Evolutionary conservation across 2,888 invertebrate genomes (phyloP).

Genomic region (Ecdyonurus torrentis): DNA sequence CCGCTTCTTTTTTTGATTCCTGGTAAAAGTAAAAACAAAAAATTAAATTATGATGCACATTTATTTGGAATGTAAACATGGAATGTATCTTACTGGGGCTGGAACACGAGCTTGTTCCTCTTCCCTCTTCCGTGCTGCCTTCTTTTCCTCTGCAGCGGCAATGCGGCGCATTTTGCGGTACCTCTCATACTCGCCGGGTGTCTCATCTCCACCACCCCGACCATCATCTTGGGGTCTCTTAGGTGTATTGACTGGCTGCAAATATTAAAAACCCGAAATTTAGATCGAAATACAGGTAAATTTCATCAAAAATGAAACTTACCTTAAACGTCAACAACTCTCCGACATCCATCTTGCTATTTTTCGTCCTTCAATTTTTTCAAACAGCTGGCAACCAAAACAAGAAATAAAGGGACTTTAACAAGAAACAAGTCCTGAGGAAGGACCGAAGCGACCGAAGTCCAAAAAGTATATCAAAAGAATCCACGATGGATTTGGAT

Average conservation of each 20-base stretch:
- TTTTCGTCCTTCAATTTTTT: neutral
- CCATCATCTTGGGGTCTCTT: constrained; percentile 40
- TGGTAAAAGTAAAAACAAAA: too few relatives aligned
- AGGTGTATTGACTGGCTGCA: constrained; percentile 65
- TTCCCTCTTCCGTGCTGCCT: constrained; percentile 39
- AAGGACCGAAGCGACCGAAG: too few relatives aligned
- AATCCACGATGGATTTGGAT: constrained; percentile 49
- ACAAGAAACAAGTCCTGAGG: too few relatives aligned
- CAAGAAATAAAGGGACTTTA: too few relatives aligned
- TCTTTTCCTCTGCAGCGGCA: constrained; percentile 3
- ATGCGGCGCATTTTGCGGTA: constrained; percentile 24
- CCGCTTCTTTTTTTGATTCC: neutral
- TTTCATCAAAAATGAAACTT: constrained; percentile 12
- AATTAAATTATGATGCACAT: too few relatives aligned
- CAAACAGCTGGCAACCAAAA: neutral
- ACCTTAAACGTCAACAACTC: constrained; percentile 40
- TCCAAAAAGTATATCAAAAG: neutral
- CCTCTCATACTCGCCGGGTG: constrained; percentile 26
- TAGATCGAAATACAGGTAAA: neutral
- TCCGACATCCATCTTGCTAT: constrained; percentile 34
- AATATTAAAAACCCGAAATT: constrained; percentile 18
- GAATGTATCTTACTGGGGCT: neutral
- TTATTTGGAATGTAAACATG: neutral
- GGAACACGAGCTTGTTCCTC: constrained; percentile 38
- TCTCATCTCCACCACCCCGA: constrained; percentile 44